Conservation (phyloP, 1,140 invertebrate species). For the Gonatopus flavifemur region DNA sequence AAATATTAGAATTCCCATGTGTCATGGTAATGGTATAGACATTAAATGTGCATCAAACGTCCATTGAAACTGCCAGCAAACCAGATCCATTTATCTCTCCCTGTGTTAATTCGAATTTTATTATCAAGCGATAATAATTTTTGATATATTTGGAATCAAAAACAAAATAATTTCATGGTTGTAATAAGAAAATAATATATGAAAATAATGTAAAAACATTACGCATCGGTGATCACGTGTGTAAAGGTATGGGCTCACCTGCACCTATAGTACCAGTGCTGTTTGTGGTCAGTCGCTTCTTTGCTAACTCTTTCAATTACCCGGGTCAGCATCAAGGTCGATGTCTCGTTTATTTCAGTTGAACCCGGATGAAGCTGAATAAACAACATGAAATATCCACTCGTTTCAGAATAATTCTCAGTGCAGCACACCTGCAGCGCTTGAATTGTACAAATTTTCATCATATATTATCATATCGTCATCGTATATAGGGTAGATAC, state of each 20-base stretch:
- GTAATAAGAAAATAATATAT: too few species aligned
- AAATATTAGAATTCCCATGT: too few species aligned
- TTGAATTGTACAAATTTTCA: not conserved
- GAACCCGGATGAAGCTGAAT: constrained; percentile 4
- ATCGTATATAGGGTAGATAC: not conserved
- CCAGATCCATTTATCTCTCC: too few species aligned
- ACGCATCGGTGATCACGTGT: constrained; percentile 8
- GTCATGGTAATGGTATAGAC: too few species aligned
- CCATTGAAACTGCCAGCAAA: too few species aligned
- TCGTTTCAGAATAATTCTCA: too few species aligned
- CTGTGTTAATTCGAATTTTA: too few species aligned
- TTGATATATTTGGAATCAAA: too few species aligned
- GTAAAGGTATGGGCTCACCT: not conserved
- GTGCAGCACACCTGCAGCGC: not conserved
- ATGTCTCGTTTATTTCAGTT: constrained; percentile 18
- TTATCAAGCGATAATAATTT: too few species aligned
- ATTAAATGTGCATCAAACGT: too few species aligned
- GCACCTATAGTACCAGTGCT: constrained; percentile 12
- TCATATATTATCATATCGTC: not conserved
- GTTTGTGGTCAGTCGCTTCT: constrained; percentile 17
- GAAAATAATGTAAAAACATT: too few species aligned
- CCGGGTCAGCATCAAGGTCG: constrained; percentile 18
- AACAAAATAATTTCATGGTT: too few species aligned
- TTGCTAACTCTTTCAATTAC: constrained; percentile 26
- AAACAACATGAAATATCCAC: constrained; percentile 14